Evolutionary conservation across 2,113 vertebrate genomes (phyloP), one percentile per base, ranked within the genome.

Genomic region (Erythrocebus patas): DNA sequence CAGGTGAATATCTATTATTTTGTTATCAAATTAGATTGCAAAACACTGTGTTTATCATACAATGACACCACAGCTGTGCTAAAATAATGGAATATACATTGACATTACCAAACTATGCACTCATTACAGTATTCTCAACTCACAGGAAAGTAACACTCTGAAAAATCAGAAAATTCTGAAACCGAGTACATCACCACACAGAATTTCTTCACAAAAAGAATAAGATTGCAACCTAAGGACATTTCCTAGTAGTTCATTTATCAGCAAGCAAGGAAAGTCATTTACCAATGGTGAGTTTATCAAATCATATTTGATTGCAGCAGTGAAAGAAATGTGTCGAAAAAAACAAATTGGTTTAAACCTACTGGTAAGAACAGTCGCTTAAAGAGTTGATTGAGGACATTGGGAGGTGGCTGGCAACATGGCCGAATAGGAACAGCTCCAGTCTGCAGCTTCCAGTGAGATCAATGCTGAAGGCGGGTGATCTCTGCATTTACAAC

Each of bases 91-190:
- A 43, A 52, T 40, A 50, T 22, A 66, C 16, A 80, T 45, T 40
- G 83, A 11, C 18, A 66, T 79, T 76, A 78, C 18, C 35, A 76
- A 93, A 68, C 72, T 76, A 68, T 20, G 30, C 9, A 75, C 40
- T 81, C 35, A 80, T 82, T 32, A 78, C 35, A 89, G 27, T 61
- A 81, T 75, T 83, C 75, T 94, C 73, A 94, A 94, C 30, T 87
- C 76, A 78, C 12, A 93, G 27, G 43, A 89, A 55, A 40, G 75
- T 7, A 79, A 81, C 18, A 75, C 17, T 81, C 17, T 75, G 10
- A 90, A 96, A 97, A 96, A 32, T 66, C 3, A 27, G 32, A 52
- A 70, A 78, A 92, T 55, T 86, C n/a, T 81, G 48, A 94, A 55
- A 80, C 12, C 50, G 30, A 89, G 16, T 76, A 35, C 17, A 76